phyloP scores from a whole-genome alignment of 2,113 vertebrate species.

The Eudyptes chrysolophus region DNA sequence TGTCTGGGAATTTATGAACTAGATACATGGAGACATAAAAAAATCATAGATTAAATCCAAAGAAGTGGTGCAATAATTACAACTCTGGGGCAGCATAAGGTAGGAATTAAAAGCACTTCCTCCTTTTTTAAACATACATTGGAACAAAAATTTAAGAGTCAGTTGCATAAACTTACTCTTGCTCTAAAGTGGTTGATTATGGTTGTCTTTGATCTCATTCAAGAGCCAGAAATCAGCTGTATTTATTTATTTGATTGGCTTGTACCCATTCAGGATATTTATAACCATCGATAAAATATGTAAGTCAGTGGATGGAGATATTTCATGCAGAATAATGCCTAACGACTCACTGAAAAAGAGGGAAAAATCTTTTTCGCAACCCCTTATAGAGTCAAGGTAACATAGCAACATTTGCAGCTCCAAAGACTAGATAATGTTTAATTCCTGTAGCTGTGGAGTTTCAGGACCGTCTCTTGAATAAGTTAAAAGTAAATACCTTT shows the following conservation, averaged over 20 bases:
- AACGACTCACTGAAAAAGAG: neutral
- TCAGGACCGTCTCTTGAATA: neutral
- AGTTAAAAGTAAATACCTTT: slow-evolving; percentile 9
- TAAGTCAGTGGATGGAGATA: neutral
- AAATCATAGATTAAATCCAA: neutral
- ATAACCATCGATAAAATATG: neutral
- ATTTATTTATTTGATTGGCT: neutral
- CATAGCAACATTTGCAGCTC: neutral
- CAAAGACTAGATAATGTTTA: neutral
- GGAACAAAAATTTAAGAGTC: neutral
- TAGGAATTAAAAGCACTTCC: neutral
- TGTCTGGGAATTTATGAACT: slow-evolving; percentile 30
- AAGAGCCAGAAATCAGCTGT: neutral
- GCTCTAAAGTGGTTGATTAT: neutral
- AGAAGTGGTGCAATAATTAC: neutral
- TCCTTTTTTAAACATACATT: neutral
- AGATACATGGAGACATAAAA: neutral
- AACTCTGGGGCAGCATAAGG: neutral
- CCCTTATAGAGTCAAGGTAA: neutral
- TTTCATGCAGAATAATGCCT: neutral
- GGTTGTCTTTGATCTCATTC: neutral
- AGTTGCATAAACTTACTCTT: neutral
- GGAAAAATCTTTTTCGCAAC: neutral
- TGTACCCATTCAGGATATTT: neutral
- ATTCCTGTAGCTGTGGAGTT: neutral